A percentile compares a stretch with the other conserved stretches of the same genome.
phyloP scores from a whole-genome alignment of 1,140 invertebrate species.

The Cecropterus lyciades region DNA sequence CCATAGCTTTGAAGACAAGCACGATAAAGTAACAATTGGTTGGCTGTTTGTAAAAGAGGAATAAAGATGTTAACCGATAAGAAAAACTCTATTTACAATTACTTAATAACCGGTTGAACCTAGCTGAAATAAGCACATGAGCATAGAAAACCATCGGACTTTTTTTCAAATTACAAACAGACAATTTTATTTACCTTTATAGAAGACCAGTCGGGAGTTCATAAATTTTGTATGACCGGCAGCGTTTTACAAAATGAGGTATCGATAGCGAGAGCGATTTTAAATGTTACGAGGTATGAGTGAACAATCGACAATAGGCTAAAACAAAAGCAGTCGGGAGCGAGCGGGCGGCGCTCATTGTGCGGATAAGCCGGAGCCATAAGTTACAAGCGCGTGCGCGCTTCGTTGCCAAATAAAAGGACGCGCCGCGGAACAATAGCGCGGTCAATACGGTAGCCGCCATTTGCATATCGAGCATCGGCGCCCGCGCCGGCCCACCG shows the following conservation, averaged over 20 bases:
- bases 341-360: conserved; percentile 46
- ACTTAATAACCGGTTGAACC: too few species aligned
- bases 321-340: conserved; percentile 37
- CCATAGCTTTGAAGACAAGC: too few species aligned
- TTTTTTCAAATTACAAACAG: too few species aligned
- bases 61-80: too few species aligned
- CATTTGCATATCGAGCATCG: conserved; percentile 74
- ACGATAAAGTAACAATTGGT: too few species aligned
- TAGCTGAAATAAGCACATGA: too few species aligned
- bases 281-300: conserved; percentile 51
- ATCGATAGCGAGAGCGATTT: conserved; percentile 38
- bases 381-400: conserved; percentile 60
- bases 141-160: too few species aligned
- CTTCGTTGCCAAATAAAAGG: conserved; percentile 43
- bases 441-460: conserved; percentile 67
- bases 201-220: neutral
- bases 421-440: conserved; percentile 58
- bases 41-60: too few species aligned
- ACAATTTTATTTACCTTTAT: too few species aligned
- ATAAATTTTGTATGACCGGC: neutral
- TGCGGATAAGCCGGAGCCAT: conserved; percentile 47
- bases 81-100: too few species aligned
- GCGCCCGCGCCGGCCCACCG: conserved; percentile 39
- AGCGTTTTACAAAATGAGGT: conserved; percentile 23
- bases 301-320: conserved; percentile 58